A percentile compares a stretch with the other conserved stretches of the same genome.
These are phyloP conservation scores for Heliocidaris erythrogramma DNA, from an alignment of 35 echinoderm and acorn worm species.

Conservation along the genomic window DNA sequence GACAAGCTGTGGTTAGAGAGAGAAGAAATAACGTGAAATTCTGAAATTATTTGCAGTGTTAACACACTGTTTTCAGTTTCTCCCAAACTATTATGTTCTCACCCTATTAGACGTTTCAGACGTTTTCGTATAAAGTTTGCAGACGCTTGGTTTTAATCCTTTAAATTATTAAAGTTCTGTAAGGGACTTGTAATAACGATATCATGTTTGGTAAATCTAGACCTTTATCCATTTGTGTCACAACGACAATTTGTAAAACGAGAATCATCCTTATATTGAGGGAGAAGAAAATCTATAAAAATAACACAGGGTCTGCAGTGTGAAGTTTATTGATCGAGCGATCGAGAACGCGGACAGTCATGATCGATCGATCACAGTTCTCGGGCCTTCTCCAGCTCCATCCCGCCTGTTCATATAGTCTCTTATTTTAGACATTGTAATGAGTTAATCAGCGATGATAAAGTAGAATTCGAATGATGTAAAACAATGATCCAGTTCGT, in stretches of 20 bases:
- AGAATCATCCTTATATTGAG: background rate
- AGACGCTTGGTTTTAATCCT: too few species aligned
- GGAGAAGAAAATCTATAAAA: background rate
- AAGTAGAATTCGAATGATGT: background rate
- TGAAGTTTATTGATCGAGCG: background rate
- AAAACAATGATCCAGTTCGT: too few species aligned
- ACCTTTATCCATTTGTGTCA: background rate
- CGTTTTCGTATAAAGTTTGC: too few species aligned
- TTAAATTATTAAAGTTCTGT: too few species aligned
- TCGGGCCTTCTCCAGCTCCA: background rate
- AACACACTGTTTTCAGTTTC: too few species aligned
- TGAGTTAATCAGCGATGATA: background rate
- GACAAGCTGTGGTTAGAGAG: too few species aligned
- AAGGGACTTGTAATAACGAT: too few species aligned
- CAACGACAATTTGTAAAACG: background rate
- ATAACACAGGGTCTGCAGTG: background rate
- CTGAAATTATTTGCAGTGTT: too few species aligned
- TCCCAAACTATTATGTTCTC: too few species aligned
- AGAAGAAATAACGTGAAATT: too few species aligned
- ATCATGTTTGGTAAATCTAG: background rate
- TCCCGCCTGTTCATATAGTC: background rate
- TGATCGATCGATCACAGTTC: conserved; percentile 8
- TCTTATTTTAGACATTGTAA: background rate
- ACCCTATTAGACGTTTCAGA: too few species aligned
- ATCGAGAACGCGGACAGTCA: conserved; percentile 1